These are phyloP conservation scores for Myopa tessellatipennis DNA, from an alignment of 2,888 invertebrate species.

Conservation along the genomic window DNA sequence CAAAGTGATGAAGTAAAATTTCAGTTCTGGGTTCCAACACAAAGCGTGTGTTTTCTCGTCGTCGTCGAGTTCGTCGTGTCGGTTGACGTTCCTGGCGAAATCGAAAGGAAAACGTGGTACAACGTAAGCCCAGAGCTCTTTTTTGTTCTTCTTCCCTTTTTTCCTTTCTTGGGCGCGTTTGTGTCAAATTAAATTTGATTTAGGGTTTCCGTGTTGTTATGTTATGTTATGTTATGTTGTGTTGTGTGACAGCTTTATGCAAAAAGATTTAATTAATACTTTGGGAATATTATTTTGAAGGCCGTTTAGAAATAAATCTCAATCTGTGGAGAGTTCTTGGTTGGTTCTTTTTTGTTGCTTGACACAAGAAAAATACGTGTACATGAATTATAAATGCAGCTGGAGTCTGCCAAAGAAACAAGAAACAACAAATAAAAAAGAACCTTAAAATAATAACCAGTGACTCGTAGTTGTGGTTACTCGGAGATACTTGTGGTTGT, in stretches of 20 bases:
- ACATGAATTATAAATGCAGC: too few species aligned
- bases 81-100: too few species aligned
- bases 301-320: constrained; percentile 8
- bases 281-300: constrained; percentile 18
- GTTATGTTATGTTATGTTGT: background rate
- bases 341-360: too few species aligned
- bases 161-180: constrained; percentile 20
- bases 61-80: too few species aligned
- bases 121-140: background rate
- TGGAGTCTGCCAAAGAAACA: too few species aligned
- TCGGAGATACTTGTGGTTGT: too few species aligned
- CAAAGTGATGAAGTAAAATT: constrained; percentile 33
- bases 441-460: too few species aligned
- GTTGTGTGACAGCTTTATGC: background rate
- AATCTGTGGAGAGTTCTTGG: too few species aligned
- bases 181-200: constrained; percentile 38
- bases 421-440: too few species aligned
- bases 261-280: constrained; percentile 36
- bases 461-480: too few species aligned
- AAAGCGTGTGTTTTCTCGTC: background rate
- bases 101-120: background rate
- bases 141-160: background rate
- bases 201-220: constrained; percentile 28
- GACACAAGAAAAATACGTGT: too few species aligned
- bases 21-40: background rate